Percentiles rank a stretch among this genome's conserved stretches.
phyloP scores from a whole-genome alignment of 2,888 invertebrate genomes.

The Drosophila planitibia region DNA sequence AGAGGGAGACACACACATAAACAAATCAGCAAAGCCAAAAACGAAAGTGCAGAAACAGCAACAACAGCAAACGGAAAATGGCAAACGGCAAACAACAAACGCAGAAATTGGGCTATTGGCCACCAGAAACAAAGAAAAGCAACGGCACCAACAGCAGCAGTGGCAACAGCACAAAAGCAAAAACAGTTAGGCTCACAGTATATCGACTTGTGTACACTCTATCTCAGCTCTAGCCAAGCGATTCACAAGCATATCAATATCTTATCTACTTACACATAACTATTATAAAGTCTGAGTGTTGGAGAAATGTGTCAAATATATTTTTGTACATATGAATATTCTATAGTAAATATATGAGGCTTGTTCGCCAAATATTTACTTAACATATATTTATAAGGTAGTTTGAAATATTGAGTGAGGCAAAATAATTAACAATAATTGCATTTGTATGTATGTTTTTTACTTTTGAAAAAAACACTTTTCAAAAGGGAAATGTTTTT shows the following conservation, averaged over 20 bases:
- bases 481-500: not conserved
- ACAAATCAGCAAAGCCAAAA: constrained; percentile 25
- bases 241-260: not conserved
- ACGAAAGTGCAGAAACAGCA: constrained; percentile 32
- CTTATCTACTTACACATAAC: not conserved
- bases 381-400: not conserved
- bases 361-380: not conserved
- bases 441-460: not conserved
- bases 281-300: not conserved
- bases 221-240: not conserved
- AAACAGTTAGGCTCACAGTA: constrained; percentile 7
- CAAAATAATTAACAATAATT: not conserved
- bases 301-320: not conserved
- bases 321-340: not conserved
- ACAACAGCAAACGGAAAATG: constrained; percentile 7
- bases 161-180: constrained; percentile 18
- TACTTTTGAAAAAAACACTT: not conserved
- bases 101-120: constrained; percentile 65
- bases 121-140: constrained; percentile 48
- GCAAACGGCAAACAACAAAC: constrained; percentile 56
- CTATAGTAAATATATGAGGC: not conserved
- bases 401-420: not conserved
- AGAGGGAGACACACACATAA: constrained; percentile 2
- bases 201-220: constrained; percentile 16
- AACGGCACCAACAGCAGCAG: constrained; percentile 20